phyloP scores from a whole-genome alignment of 2,113 vertebrate species.

The Tor tambroides region DNA sequence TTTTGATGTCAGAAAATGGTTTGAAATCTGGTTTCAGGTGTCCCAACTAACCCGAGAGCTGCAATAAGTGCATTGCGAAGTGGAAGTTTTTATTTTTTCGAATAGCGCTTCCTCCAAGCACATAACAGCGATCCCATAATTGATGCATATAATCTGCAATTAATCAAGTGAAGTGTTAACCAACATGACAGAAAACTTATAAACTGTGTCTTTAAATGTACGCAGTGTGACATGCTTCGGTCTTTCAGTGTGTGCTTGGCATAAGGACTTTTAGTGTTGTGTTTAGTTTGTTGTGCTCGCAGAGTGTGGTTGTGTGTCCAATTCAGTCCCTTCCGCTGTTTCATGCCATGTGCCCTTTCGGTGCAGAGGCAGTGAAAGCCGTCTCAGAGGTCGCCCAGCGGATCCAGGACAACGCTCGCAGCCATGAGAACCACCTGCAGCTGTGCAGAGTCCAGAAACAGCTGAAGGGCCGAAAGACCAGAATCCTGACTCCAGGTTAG shows the following conservation, averaged over 20 bases:
- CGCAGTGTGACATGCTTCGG: background rate
- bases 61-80: background rate
- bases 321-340: conserved; percentile 1
- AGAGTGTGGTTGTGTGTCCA: conserved; percentile 9
- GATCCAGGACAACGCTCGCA: conserved; percentile 76
- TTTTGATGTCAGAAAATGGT: background rate
- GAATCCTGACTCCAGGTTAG: conserved; percentile 88
- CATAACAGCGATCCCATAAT: background rate
- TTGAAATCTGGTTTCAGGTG: background rate
- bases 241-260: conserved; percentile 20
- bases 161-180: background rate
- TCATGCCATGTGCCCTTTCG: conserved; percentile 37
- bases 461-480: conserved; percentile 87
- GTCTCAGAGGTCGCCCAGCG: conserved; percentile 74
- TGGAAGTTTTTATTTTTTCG: background rate
- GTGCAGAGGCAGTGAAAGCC: conserved; percentile 70
- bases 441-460: conserved; percentile 85
- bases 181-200: background rate
- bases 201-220: background rate
- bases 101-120: background rate
- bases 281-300: background rate
- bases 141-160: background rate
- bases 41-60: background rate
- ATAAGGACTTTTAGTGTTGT: background rate
- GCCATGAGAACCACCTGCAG: conserved; percentile 86